Evolutionary conservation across 2,797 vertebrate genomes (phyloP), one percentile per base, ranked within the genome.

Genomic region (Smutsia gigantea): DNA sequence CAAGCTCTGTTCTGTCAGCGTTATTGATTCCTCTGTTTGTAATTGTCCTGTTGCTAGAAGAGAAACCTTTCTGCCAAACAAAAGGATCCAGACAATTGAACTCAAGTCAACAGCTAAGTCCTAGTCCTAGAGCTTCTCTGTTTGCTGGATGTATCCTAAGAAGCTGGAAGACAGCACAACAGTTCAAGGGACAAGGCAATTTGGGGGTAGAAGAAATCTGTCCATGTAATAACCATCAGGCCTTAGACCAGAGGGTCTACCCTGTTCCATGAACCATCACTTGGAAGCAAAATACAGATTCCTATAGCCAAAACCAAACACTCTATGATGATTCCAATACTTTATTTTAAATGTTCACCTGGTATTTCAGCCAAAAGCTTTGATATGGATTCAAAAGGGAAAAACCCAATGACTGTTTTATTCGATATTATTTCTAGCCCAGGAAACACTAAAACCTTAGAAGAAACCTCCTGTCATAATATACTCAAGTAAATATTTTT

Each of bases 401-500:
- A 95, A 95, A 95, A n/a, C 27, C 86, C 71, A 90, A 94, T 92
- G 83, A n/a, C 13, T 87, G 6, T 64, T 90, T 69, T 18, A 87
- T 96, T 92, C 42, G 11, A 34, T 86, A 79, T 92, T 46, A 94
- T 72, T 95, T 79, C 55, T 88, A 93, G 27, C 11, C n/a, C 71
- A 92, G 82, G 85, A 96, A 97, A 92, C 78, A 86, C 61, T 85
- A 89, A 94, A 95, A 96, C 42, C 77, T 61, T 92, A 88, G 59
- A 72, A 84, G 21, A 84, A 85, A 64, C 13, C 7, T 93, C 61
- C 34, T 95, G 81, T 90, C 81, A 72, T 94, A 95, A 88, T 84
- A 95, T 94, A 82, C 71, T 57, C 53, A 90, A 81, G 53, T 90
- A 94, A 97, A 90, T 91, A 96, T 86, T 96, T 96, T 92, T 66